Conservation (phyloP, 1,140 invertebrate species). For the Glomeris maerens region DNA sequence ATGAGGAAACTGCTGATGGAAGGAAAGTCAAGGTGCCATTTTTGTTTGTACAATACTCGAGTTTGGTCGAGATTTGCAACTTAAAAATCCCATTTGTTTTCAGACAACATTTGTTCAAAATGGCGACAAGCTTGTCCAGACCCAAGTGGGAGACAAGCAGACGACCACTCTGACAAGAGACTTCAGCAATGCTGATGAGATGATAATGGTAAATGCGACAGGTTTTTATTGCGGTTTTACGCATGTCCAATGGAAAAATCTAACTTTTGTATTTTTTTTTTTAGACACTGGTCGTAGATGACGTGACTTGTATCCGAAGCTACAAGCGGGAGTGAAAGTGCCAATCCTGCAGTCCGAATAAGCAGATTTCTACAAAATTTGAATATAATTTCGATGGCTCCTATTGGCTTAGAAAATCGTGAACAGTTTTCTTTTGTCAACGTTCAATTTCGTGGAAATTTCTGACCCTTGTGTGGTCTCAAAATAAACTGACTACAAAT, state of each 20-base stretch:
- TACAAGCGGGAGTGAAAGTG: constrained; percentile 4
- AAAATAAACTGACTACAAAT: no score
- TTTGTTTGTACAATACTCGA: no score
- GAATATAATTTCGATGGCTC: no score
- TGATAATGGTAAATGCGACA: constrained; percentile 43
- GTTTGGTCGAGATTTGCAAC: constrained; percentile 13
- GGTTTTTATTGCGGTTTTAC: no score
- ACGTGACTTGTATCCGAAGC: background rate
- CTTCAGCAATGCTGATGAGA: constrained; percentile 48
- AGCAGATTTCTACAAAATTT: no score
- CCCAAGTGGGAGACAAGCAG: constrained; percentile 46
- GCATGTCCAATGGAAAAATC: constrained; percentile 12
- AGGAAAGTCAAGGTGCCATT: constrained; percentile 63
- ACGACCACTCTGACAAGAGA: constrained; percentile 46
- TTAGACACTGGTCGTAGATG: constrained; percentile 1
- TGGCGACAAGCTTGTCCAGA: constrained; percentile 48
- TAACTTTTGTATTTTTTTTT: constrained; percentile 14
- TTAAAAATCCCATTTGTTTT: constrained; percentile 20
- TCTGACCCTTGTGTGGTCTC: no score
- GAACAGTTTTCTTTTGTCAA: no score
- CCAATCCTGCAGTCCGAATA: no score
- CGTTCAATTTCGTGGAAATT: no score
- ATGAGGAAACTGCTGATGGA: constrained; percentile 71
- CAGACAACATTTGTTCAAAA: constrained; percentile 24
- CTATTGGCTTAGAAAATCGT: no score